These are phyloP conservation scores for Epinephelus cyanopodus DNA, from an alignment of 2,113 vertebrate species.

Conservation along the genomic window DNA sequence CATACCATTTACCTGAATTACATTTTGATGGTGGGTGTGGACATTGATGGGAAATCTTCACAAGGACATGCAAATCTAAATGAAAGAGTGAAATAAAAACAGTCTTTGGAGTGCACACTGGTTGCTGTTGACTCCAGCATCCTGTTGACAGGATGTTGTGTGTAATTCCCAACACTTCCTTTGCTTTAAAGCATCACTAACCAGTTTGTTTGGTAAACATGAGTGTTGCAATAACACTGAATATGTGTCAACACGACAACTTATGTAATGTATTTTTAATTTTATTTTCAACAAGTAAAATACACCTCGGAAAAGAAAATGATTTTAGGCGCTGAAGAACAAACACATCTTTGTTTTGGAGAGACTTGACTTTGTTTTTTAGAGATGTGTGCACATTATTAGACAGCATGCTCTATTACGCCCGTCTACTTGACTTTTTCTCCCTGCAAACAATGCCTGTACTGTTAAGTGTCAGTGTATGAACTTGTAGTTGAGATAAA, in stretches of 20 bases:
- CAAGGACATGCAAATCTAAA: neutral
- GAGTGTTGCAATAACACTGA: neutral
- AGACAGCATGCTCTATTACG: neutral
- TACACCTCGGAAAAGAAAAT: neutral
- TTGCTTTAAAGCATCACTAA: neutral
- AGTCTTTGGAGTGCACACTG: neutral
- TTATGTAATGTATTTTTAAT: neutral
- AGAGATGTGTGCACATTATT: neutral
- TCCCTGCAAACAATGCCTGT: neutral
- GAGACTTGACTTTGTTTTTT: neutral
- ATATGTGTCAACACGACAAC: neutral
- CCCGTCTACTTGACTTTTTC: neutral
- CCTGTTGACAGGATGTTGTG: neutral
- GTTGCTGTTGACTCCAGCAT: neutral
- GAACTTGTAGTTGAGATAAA: constrained; percentile 40
- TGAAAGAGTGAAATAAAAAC: neutral
- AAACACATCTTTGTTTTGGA: constrained; percentile 6
- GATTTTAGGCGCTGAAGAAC: neutral
- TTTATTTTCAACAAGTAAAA: neutral
- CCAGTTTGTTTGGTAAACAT: neutral
- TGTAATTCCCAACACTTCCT: neutral
- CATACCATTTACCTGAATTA: neutral
- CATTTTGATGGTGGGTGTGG: neutral
- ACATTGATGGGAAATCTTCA: neutral
- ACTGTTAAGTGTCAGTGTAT: constrained; percentile 15